A percentile compares a stretch with the other conserved stretches of the same genome.
Conservation (phyloP, 2,888 invertebrate genomes). For the Tinea semifulvella region DNA sequence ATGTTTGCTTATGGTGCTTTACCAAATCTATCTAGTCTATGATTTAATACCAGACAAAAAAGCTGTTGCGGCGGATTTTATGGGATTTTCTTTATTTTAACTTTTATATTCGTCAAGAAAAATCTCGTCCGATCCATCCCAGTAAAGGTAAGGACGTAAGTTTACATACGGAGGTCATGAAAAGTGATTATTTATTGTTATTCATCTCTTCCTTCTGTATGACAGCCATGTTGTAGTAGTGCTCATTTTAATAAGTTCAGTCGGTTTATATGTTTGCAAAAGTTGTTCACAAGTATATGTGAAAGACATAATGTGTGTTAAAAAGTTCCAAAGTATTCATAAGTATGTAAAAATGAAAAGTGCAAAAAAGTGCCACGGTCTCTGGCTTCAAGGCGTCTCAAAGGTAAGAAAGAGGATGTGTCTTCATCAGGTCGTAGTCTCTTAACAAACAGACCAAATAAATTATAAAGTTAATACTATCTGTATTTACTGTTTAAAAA, state of each 20-base stretch:
- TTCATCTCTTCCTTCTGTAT: conserved; percentile 62
- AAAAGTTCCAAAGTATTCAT: conserved; percentile 48
- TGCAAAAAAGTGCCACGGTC: conserved; percentile 64
- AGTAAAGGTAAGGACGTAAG: conserved; percentile 66
- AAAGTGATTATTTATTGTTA: conserved; percentile 62
- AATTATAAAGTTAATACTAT: too few relatives aligned
- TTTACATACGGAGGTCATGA: conserved; percentile 57
- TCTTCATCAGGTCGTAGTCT: conserved; percentile 60
- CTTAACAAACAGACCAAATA: not conserved
- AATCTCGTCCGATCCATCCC: conserved; percentile 56
- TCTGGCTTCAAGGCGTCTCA: conserved; percentile 60
- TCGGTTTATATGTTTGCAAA: conserved; percentile 54
- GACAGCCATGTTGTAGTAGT: conserved; percentile 65
- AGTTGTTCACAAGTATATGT: conserved; percentile 63
- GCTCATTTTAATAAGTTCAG: conserved; percentile 63
- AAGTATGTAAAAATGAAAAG: conserved; percentile 53
- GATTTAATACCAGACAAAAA: conserved; percentile 13
- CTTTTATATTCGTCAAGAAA: conserved; percentile 52
- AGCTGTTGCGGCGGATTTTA: conserved; percentile 51
- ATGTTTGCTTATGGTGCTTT: not conserved
- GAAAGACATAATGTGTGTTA: conserved; percentile 62
- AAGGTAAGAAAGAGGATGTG: conserved; percentile 68
- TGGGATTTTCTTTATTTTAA: conserved; percentile 40
- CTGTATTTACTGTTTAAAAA: too few relatives aligned
- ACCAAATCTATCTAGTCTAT: conserved; percentile 9